A percentile compares a stretch with the other conserved stretches of the same genome.
phyloP scores from a whole-genome alignment of 2,113 vertebrate genomes.

The Arothron firmamentum region DNA sequence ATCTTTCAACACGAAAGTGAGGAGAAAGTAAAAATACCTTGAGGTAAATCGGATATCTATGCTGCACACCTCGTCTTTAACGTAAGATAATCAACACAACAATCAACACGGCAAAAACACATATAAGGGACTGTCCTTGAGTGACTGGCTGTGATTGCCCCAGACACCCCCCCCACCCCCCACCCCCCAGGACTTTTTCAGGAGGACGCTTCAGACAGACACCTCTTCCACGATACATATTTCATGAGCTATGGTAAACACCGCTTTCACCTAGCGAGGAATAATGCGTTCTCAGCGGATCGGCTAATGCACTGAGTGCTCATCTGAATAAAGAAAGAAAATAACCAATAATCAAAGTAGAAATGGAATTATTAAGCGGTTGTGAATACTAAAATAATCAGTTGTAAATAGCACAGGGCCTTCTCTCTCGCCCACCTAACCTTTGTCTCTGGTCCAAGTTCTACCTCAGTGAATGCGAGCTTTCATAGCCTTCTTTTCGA shows the following conservation, averaged over 20 bases:
- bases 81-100: constrained; percentile 57
- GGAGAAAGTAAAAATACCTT: constrained; percentile 30
- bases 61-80: constrained; percentile 55
- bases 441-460: constrained; percentile 69
- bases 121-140: constrained; percentile 64
- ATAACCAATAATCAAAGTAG: constrained; percentile 66
- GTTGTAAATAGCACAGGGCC: constrained; percentile 32
- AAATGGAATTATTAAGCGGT: constrained; percentile 73
- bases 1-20: constrained; percentile 35
- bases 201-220: constrained; percentile 58
- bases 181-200: constrained; percentile 53
- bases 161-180: constrained; percentile 48
- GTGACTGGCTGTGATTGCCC: constrained; percentile 40
- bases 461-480: constrained; percentile 65
- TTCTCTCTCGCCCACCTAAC: constrained; percentile 52
- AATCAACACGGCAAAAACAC: constrained; percentile 47
- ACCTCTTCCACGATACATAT: constrained; percentile 69
- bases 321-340: constrained; percentile 67
- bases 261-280: constrained; percentile 56
- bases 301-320: constrained; percentile 74
- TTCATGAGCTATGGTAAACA: constrained; percentile 77
- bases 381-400: constrained; percentile 53
- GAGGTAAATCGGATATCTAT: constrained; percentile 57
- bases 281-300: constrained; percentile 71
- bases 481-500: constrained; percentile 56